These are phyloP conservation scores for Gila robusta DNA, from an alignment of 2,797 vertebrate species.

Conservation along the genomic window DNA sequence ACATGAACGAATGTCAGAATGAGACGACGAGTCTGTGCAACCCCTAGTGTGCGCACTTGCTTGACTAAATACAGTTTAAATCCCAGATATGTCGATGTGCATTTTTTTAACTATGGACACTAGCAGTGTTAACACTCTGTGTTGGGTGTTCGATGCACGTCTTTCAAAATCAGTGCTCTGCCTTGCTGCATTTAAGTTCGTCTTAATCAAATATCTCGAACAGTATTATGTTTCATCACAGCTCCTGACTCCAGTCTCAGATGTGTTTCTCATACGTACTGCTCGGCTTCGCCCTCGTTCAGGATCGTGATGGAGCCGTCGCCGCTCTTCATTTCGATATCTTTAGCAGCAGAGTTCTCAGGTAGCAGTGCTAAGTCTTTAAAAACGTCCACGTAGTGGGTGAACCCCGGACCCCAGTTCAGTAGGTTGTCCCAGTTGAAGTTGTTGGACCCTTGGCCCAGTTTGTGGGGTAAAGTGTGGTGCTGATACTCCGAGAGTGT, in stretches of 20 bases:
- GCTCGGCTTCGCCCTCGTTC: slow-evolving; percentile 93
- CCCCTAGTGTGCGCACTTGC: background rate
- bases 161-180: slow-evolving; percentile 67
- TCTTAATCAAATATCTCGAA: slow-evolving; percentile 66
- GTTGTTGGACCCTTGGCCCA: slow-evolving; percentile 85
- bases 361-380: slow-evolving; percentile 96
- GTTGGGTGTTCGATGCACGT: background rate
- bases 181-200: slow-evolving; percentile 85
- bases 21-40: background rate
- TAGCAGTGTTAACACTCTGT: background rate
- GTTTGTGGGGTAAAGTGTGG: slow-evolving; percentile 84
- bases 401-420: slow-evolving; percentile 98
- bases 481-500: slow-evolving; percentile 82
- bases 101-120: too few relatives aligned
- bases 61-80: too few relatives aligned
- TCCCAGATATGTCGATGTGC: too few relatives aligned
- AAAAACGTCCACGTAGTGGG: slow-evolving; percentile 98
- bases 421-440: slow-evolving; percentile 99
- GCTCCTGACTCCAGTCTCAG: slow-evolving; percentile 69
- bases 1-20: background rate
- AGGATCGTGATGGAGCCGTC: slow-evolving; percentile 85
- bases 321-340: slow-evolving; percentile 87
- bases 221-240: slow-evolving; percentile 66
- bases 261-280: slow-evolving; percentile 88
- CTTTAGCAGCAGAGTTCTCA: slow-evolving; percentile 84